Conservation (phyloP, 2,888 invertebrate genomes). For the Andrena trimmerana region DNA sequence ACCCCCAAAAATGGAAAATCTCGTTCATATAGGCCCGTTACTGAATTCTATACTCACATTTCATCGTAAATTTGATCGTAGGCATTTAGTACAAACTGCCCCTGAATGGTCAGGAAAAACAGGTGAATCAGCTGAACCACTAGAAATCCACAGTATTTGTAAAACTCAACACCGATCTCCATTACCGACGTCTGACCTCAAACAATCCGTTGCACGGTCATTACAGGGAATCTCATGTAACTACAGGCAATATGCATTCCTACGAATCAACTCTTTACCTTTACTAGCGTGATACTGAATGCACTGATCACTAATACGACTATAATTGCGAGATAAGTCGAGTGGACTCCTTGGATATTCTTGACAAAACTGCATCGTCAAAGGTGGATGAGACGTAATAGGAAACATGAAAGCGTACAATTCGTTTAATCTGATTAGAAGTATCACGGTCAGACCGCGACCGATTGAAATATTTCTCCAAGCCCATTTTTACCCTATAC, state of each 20-base stretch:
- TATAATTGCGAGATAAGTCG: not conserved
- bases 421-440: no score
- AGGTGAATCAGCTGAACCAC: not conserved
- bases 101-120: no score
- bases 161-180: not conserved
- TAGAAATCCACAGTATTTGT: not conserved
- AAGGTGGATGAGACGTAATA: no score
- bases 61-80: no score
- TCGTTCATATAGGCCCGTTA: no score
- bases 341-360: not conserved
- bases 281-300: not conserved
- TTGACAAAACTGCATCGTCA: not conserved
- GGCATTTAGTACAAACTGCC: no score
- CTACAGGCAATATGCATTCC: not conserved
- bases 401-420: no score
- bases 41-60: no score
- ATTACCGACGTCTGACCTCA: not conserved
- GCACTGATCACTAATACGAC: not conserved
- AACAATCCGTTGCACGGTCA: not conserved
- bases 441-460: no score
- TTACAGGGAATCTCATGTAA: not conserved
- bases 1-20: no score
- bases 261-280: not conserved
- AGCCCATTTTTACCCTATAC: no score
- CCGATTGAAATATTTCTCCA: no score